Evolutionary conservation across 2,797 vertebrate genomes (phyloP), one percentile per base, ranked within the genome.

Genomic region (Coreius guichenoti): DNA sequence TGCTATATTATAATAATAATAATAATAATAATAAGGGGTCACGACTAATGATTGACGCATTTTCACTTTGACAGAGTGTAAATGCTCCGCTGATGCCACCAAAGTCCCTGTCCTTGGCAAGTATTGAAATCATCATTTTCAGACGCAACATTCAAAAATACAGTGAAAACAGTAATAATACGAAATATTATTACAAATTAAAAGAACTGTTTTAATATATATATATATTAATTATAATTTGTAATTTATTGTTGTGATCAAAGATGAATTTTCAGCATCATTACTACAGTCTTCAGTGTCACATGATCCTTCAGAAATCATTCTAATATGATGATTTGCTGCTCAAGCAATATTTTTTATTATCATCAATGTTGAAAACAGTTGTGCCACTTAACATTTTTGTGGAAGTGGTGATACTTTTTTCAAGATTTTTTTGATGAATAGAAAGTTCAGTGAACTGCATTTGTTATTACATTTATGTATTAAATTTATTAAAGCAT

Each of bases 41-140:
- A 39, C 31, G 31, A 54, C 47, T 80, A 26, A 31, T 80, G 61
- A 80, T 49, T 80, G 61, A 39, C 65, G 65, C 79, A n/a, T 69
- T 81, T 54, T 80, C 78, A 47, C 61, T 31, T 65, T 80, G 26
- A 9, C 56, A 5, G 56, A 29, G 56, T 58, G 76, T 45, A 78
- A 78, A 29, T 78, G 56, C 74, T 36, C 29, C 19, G 39, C 8
- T 61, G 0, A 43, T 43, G 36, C 43, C 54, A 58, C 56, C 3
- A 56, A 11, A 58, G 56, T 58, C 36, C 33, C 23, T 39, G 75
- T 19, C 33, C 54, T 29, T 26, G 75, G 16, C 33, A 19, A 43
- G 9, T 26, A 43, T 26, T 26, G 9, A 56, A n/a, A 76, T 56
- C 12, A 75, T 14, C 7, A 36, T 49, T 16, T 17, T 17, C 7